Percentiles rank a stretch among this genome's conserved stretches.
phyloP scores from a whole-genome alignment of 2,113 vertebrate species.

The Ptilonorhynchus violaceus region DNA sequence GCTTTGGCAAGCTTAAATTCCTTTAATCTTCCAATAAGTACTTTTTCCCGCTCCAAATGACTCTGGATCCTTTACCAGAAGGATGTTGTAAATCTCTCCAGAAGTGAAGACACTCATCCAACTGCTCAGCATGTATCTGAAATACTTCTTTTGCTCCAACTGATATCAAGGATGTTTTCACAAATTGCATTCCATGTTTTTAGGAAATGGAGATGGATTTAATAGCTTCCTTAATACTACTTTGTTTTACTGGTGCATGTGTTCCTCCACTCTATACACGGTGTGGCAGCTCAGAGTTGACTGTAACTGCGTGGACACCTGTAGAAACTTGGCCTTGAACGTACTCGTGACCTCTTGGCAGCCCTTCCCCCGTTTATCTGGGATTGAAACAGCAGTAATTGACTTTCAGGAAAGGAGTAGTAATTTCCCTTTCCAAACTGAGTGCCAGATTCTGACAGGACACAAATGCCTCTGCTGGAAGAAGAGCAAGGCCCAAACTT shows the following conservation, averaged over 20 bases:
- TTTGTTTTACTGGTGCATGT: not conserved
- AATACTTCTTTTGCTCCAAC: not conserved
- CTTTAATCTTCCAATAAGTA: conserved; percentile 36
- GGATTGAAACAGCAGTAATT: conserved; percentile 1
- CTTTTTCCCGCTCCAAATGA: not conserved
- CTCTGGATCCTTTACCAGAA: conserved; percentile 10
- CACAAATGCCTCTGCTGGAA: not conserved
- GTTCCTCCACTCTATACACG: not conserved
- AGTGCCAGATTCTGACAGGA: conserved; percentile 2
- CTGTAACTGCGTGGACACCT: not conserved
- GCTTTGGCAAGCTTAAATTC: conserved; percentile 2
- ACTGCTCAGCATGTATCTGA: not conserved
- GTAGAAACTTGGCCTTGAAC: conserved; percentile 28
- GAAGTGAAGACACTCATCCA: conserved; percentile 21
- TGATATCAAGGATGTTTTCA: not conserved
- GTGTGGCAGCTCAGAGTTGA: not conserved
- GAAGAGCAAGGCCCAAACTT: not conserved
- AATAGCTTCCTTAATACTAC: not conserved
- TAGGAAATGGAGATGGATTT: conserved; percentile 2
- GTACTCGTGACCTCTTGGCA: not conserved
- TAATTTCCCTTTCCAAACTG: conserved; percentile 3
- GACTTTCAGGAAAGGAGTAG: conserved; percentile 12
- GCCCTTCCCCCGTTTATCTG: conserved; percentile 5
- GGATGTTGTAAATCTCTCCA: conserved; percentile 20
- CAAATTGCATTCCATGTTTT: not conserved